phyloP scores from a whole-genome alignment of 2,888 invertebrate genomes.

The Melinaea menophilus region DNA sequence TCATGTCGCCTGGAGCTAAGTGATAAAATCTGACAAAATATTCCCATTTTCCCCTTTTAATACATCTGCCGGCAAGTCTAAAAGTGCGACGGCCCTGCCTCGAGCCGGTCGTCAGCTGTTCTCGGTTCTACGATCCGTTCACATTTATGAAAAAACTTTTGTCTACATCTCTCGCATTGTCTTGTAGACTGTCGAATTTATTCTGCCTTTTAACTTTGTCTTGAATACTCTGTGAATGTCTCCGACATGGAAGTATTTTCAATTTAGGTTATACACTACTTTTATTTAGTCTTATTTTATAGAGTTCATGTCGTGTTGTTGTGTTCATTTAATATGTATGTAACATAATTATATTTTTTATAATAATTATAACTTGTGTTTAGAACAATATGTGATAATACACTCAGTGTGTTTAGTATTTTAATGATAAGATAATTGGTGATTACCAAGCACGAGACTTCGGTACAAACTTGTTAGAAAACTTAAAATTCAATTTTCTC shows the following conservation, averaged over 20 bases:
- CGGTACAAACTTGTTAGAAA: conserved; percentile 28
- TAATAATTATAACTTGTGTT: neutral
- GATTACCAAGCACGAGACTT: conserved; percentile 25
- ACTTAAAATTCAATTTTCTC: conserved; percentile 32
- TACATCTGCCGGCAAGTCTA: conserved; percentile 69
- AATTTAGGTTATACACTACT: conserved; percentile 11
- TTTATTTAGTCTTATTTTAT: conserved; percentile 10
- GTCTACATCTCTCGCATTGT: conserved; percentile 65
- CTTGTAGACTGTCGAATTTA: conserved; percentile 52
- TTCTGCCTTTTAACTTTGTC: conserved; percentile 43
- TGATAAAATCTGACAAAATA: conserved; percentile 65
- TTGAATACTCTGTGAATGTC: conserved; percentile 23
- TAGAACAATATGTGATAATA: neutral
- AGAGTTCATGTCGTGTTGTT: neutral
- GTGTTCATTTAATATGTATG: no score
- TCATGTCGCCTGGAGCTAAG: conserved; percentile 57
- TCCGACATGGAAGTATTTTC: conserved; percentile 21
- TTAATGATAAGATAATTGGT: conserved; percentile 20
- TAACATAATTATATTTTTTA: no score
- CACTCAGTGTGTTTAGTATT: conserved; percentile 18
- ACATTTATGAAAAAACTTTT: conserved; percentile 76
- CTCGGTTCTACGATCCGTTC: conserved; percentile 54
- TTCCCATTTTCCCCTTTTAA: conserved; percentile 66
- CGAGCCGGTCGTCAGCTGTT: conserved; percentile 71
- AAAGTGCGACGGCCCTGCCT: conserved; percentile 54